A percentile compares a stretch with the other conserved stretches of the same genome.
Evolutionary conservation across 2,888 invertebrate species (phyloP).

Genomic region (Myathropa florea): DNA sequence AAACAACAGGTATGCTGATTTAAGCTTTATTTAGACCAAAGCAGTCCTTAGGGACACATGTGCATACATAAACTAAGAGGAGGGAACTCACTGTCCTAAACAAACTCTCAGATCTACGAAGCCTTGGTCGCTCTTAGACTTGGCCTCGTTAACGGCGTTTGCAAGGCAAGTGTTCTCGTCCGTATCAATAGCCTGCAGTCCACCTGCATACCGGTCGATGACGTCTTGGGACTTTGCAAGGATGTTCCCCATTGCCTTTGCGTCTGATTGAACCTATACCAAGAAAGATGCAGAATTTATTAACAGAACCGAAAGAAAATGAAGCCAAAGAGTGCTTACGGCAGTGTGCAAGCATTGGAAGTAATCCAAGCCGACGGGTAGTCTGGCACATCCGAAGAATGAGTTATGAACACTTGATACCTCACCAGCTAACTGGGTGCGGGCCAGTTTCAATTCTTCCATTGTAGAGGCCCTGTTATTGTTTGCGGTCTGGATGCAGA

Average conservation of each 20-base stretch:
- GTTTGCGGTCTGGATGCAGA: conserved; percentile 30
- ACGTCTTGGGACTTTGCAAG: not conserved
- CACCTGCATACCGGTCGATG: not conserved
- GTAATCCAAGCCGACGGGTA: conserved; percentile 63
- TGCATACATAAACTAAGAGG: not conserved
- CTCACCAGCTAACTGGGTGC: not conserved
- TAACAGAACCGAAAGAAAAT: not conserved
- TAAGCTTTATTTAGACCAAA: not conserved
- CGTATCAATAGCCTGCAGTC: not conserved
- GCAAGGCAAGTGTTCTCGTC: conserved; percentile 7
- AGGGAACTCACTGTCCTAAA: not conserved
- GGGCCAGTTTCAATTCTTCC: not conserved
- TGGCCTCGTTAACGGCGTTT: not conserved
- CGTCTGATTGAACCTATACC: not conserved
- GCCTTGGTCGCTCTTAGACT: not conserved
- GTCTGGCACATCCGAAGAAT: conserved; percentile 39
- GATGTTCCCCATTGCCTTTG: not conserved
- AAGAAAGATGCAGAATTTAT: too few relatives aligned
- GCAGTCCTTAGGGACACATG: not conserved
- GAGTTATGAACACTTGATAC: conserved; percentile 49
- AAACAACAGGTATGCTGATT: not conserved
- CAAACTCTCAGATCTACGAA: not conserved
- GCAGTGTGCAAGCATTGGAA: conserved; percentile 56
- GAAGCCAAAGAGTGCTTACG: conserved; percentile 48
- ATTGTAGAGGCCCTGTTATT: not conserved